Conservation (phyloP, 2,888 invertebrate genomes). For the Ellobium chinense region DNA sequence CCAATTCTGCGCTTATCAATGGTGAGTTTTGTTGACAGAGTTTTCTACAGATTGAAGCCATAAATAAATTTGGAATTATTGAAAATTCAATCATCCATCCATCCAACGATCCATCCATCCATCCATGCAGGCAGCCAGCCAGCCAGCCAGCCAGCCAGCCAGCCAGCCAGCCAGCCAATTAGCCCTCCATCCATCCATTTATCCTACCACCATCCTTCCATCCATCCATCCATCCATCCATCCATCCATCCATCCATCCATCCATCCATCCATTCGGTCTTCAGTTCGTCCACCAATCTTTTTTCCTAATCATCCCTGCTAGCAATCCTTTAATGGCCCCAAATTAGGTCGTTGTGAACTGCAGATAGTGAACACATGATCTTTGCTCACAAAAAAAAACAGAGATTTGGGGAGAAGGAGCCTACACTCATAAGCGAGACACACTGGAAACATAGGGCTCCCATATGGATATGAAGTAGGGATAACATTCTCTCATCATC, state of each 20-base stretch:
- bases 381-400: no score
- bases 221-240: background rate
- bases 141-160: background rate
- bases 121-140: background rate
- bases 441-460: no score
- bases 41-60: no score
- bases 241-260: background rate
- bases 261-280: background rate
- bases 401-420: no score
- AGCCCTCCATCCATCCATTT: background rate
- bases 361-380: no score
- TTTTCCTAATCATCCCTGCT: background rate
- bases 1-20: constrained; percentile 89
- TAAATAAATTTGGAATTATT: no score
- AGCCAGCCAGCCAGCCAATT: background rate
- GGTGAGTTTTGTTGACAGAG: no score
- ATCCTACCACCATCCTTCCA: background rate
- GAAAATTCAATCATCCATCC: background rate
- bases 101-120: background rate
- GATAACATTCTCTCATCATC: no score
- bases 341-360: no score
- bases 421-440: no score
- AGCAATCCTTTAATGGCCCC: background rate
- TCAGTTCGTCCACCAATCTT: no score
- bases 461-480: no score